A percentile compares a stretch with the other conserved stretches of the same genome.
Evolutionary conservation across 2,113 vertebrate species (phyloP).

Genomic region (Cathartes aura): DNA sequence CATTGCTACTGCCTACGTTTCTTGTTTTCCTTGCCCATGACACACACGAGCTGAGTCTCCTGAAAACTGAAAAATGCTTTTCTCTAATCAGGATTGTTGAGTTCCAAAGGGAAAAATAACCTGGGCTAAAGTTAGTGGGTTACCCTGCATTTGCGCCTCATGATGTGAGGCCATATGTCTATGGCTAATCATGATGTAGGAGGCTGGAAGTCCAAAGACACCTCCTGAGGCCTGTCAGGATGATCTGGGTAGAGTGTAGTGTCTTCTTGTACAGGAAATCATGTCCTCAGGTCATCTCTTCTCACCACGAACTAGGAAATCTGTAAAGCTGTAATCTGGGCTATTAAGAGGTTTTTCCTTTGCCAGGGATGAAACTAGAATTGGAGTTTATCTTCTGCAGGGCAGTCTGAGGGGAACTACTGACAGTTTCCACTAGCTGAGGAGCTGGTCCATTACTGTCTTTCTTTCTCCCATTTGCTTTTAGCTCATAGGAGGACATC

Average conservation of each 20-base stretch:
- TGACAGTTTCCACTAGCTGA: background rate
- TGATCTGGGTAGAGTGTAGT: background rate
- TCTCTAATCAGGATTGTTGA: background rate
- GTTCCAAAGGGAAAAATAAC: background rate
- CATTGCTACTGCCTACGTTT: rapidly evolving
- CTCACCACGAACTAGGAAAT: background rate
- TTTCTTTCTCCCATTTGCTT: background rate
- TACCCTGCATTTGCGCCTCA: rapidly evolving
- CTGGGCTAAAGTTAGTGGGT: background rate
- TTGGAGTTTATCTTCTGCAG: background rate
- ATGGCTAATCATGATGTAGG: background rate
- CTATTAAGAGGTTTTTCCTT: background rate
- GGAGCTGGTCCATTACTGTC: background rate
- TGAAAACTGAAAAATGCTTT: background rate
- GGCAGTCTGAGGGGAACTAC: background rate
- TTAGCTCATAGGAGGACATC: background rate
- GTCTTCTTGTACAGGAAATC: background rate
- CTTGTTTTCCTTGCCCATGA: background rate
- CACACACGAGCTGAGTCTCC: rapidly evolving
- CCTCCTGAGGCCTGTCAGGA: background rate
- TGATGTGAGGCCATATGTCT: background rate
- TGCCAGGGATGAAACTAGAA: background rate
- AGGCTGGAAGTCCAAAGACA: background rate
- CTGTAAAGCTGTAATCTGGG: background rate
- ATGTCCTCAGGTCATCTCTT: background rate